Percentiles rank a stretch among this genome's conserved stretches.
Evolutionary conservation across 2,113 vertebrate species (phyloP).

Genomic region (Microtus pennsylvanicus): DNA sequence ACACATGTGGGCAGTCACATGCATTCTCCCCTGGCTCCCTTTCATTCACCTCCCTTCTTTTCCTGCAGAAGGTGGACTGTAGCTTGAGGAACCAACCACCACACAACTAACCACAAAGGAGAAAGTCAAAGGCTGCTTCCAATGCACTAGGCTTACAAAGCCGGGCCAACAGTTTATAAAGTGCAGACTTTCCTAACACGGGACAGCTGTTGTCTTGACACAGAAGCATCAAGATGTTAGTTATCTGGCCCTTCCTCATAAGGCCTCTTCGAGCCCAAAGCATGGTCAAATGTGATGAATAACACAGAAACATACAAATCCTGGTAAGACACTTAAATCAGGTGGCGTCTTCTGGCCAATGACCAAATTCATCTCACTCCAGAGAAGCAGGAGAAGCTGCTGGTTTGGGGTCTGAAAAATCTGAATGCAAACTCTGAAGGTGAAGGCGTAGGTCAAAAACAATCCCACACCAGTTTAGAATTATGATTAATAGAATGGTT

Average conservation of each 20-base stretch:
- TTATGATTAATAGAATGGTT: too few relatives aligned
- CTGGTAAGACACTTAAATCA: conserved; percentile 51
- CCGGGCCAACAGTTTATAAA: conserved; percentile 46
- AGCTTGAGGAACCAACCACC: neutral
- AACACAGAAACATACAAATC: conserved; percentile 55
- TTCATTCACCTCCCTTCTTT: neutral
- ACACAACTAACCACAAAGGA: conserved; percentile 9
- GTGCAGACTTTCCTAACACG: conserved; percentile 19
- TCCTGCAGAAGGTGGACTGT: neutral
- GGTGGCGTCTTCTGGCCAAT: conserved; percentile 48
- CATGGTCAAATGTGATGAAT: conserved; percentile 62
- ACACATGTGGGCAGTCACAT: neutral
- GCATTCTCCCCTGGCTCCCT: neutral
- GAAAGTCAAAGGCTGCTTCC: conserved; percentile 36
- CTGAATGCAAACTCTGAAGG: conserved; percentile 58
- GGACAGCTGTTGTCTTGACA: conserved; percentile 55
- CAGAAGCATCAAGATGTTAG: conserved; percentile 33
- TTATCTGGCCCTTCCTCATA: conserved; percentile 16
- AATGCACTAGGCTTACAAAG: conserved; percentile 33
- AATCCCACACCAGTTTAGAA: too few relatives aligned
- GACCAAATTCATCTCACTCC: conserved; percentile 56
- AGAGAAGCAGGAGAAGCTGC: conserved; percentile 57
- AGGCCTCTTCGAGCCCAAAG: conserved; percentile 27
- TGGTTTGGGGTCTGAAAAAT: conserved; percentile 61
- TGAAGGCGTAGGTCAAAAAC: too few relatives aligned